Evolutionary conservation across 37 sponge, comb jelly and placozoan species (phyloP), one percentile per base, ranked within the genome.

Genomic region (Geodia barretti): DNA sequence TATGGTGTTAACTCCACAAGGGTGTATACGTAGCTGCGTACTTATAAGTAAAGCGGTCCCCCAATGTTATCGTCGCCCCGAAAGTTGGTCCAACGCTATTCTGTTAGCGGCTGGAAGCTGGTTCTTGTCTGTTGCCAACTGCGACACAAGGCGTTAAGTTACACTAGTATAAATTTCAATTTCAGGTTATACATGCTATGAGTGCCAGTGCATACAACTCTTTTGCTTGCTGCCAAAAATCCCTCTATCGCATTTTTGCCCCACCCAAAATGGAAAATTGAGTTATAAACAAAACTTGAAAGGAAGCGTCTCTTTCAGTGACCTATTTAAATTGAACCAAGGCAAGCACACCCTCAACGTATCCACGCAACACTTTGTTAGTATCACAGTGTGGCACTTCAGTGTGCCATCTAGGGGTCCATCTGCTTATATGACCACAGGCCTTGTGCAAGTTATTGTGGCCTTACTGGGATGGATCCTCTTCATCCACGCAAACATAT

Each of bases 231-330:
- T 47, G 54, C 54, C 54, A 47, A 47, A 47, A 47, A 47, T 47
- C 14, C 54, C 54, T 47, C 54, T 47, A 47, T 47, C 54, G 14
- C 25, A 1, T 8, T 24, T 58, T 47, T 4, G 35, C 0, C 20
- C 17, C 60, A 28, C 5, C 35, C 4, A 30, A 31, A 30, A 29
- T 59, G 35, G 11, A 76, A 31, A 59, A 25, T 29, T 29, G 33
- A 31, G 25, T 33, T 59, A 42, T 36, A 19, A 25, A 33, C 81
- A 39, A 70, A 81, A 72, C 83, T 42, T 72, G 30, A 33, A 72
- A 72, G 33, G 83, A 64, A 26, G 83, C 41, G 1, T 69, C 38
- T 47, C 54, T 47, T 47, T 47, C 54, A 47, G 11, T 47, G 54
- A 14, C 54, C 54, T 47, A 7, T 47, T 47, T 7, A 47, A 47